Base-by-base conservation (phyloP, 2,888 invertebrate species). In the Agrochola circellaris region DNA sequence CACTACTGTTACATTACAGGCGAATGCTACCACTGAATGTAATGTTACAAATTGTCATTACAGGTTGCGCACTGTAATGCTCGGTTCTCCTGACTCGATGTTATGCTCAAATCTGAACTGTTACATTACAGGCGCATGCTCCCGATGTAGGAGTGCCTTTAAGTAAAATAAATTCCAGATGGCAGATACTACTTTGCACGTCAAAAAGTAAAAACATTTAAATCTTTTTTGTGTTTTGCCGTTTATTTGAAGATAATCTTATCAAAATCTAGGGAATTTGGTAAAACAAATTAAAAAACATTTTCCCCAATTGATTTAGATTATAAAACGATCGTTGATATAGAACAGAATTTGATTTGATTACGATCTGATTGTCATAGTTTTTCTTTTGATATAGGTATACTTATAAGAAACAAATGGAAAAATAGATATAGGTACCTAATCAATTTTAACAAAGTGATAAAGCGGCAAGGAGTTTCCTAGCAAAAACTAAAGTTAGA, bases 231-330 rank as follows among this genome's bases (percentile, higher is more conserved):
- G 34, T 60, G 20, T 34, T 34, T 26, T 58, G 4, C 42, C 42
- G 38, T n/a, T 23, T 51, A 34, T 56, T 17, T 23, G 13, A 2
- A 58, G 23, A 73, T 8, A 62, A 77, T 69, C 68, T 65, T 45
- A 81, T 69, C 77, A 56, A 69, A 58, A 80, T 81, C 65, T 81
- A 66, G 45, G 30, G 81, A 61, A 65, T 77, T 65, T 56, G 34
- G 42, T 58, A 76, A 51, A 80, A 77, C 61, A 61, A 80, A 56
- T 45, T 34, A 42, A 56, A 65, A 34, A 51, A 61, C 20, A 66
- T 23, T 68, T 58, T 58, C 13, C 42, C 38, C 23, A 66, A 75
- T 70, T 62, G 67, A 66, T 38, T 42, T 60, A 66, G 58, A 80
- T 78, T 17, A 73, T 4, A 51, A 51, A 67, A 48, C n/a, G n/a